Percentiles rank a stretch among this genome's conserved stretches.
Conservation (phyloP, 1,140 invertebrate species). For the Drosophila baimaii region DNA sequence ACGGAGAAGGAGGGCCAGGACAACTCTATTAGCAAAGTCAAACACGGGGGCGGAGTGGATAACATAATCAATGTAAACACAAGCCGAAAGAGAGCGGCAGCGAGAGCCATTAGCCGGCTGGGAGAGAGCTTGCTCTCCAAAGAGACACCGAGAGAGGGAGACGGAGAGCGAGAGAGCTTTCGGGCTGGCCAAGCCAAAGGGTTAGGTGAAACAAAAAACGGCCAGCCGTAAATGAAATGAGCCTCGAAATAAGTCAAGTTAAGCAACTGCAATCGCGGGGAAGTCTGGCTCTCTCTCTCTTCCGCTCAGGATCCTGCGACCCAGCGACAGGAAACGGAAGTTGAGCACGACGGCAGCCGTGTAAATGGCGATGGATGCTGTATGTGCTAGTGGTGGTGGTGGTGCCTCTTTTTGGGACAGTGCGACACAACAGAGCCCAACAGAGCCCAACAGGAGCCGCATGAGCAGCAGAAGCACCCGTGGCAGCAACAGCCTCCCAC, state of each 20-base stretch:
- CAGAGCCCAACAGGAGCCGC: constrained; percentile 26
- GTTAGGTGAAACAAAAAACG: constrained; percentile 49
- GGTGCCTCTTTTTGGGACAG: constrained; percentile 67
- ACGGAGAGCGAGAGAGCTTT: constrained; percentile 52
- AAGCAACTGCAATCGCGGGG: constrained; percentile 63
- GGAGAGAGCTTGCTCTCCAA: constrained; percentile 13
- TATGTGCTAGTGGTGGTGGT: constrained; percentile 39
- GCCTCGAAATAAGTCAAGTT: constrained; percentile 61
- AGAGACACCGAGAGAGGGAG: neutral
- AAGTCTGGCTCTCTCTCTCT: constrained; percentile 11
- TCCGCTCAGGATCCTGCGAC: constrained; percentile 45
- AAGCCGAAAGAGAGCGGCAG: constrained; percentile 39
- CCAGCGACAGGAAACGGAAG: constrained; percentile 75
- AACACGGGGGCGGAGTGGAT: constrained; percentile 55
- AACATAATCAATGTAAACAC: constrained; percentile 83
- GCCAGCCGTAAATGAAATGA: constrained; percentile 68
- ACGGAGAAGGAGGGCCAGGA: constrained; percentile 3
- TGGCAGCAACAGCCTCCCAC: constrained; percentile 67
- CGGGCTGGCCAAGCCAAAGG: constrained; percentile 41
- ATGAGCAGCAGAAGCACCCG: constrained; percentile 18
- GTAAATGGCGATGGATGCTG: constrained; percentile 54
- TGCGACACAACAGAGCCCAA: constrained; percentile 42
- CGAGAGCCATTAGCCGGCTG: constrained; percentile 32
- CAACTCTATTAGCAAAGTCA: constrained; percentile 78
- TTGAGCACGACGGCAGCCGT: constrained; percentile 48